Conservation (phyloP, 2,113 vertebrate species). For the Montifringilla adamsi region DNA sequence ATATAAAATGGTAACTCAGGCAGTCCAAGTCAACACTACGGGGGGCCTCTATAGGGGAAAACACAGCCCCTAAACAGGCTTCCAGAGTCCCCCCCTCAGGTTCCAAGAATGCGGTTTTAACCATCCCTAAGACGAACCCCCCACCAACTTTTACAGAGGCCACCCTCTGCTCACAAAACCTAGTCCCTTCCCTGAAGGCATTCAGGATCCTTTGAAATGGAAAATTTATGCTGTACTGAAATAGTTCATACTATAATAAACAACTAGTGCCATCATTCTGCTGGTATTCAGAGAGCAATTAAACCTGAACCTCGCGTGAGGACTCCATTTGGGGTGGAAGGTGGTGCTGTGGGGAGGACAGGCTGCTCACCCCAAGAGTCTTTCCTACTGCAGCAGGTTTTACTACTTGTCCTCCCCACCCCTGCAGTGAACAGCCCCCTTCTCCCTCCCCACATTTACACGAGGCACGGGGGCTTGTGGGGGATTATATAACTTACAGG, state of each 20-base stretch:
- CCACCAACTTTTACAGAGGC: not conserved
- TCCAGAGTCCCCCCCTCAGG: not conserved
- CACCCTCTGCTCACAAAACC: not conserved
- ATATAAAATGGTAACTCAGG: not conserved
- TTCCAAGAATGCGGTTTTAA: not conserved
- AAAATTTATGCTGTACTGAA: constrained; percentile 44
- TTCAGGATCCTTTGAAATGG: constrained; percentile 10
- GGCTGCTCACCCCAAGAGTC: not conserved
- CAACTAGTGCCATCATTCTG: constrained; percentile 35
- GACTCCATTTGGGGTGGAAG: not conserved
- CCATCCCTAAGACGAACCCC: not conserved
- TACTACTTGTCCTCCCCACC: not conserved
- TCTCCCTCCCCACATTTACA: not conserved
- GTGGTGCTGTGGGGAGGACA: not conserved
- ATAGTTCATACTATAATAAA: constrained; percentile 21
- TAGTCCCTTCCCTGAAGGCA: not conserved
- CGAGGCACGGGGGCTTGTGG: rapidly evolving
- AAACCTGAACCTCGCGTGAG: not conserved
- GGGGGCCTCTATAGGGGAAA: not conserved
- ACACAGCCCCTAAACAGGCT: not conserved
- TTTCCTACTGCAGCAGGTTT: not conserved
- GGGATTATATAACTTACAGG: constrained; percentile 25
- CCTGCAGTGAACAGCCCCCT: not conserved
- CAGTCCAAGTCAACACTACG: not conserved
- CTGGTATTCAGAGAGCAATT: not conserved